Conservation (phyloP, 2,113 vertebrate genomes). For the Pipra filicauda region DNA sequence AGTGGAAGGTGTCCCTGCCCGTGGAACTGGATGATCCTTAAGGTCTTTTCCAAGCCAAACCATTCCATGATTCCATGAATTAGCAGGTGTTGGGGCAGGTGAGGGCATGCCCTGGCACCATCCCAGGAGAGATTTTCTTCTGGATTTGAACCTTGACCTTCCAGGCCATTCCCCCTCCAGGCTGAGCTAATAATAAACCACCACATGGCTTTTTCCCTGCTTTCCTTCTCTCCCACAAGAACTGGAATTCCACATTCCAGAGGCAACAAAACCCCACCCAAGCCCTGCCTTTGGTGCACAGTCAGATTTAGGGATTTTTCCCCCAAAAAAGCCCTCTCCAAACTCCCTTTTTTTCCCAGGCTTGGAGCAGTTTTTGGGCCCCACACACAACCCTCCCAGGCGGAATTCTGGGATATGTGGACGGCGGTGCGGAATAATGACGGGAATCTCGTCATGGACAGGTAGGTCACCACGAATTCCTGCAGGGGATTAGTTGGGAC, state of each 20-base stretch:
- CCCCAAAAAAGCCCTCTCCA: background rate
- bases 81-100: background rate
- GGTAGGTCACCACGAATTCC: conserved; percentile 45
- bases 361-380: conserved; percentile 90
- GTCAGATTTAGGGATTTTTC: background rate
- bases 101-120: background rate
- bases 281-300: accelerated
- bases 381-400: conserved; percentile 88
- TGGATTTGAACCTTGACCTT: background rate
- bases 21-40: background rate
- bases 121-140: background rate
- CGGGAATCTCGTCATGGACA: conserved; percentile 90
- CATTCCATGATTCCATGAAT: background rate
- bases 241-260: accelerated
- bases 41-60: background rate
- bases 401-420: conserved; percentile 97
- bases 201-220: background rate
- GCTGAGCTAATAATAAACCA: background rate
- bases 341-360: conserved; percentile 59
- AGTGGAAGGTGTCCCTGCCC: background rate
- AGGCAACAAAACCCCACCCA: background rate
- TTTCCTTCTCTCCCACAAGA: background rate
- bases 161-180: background rate
- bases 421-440: conserved; percentile 87
- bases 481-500: accelerated